Evolutionary conservation across 2,888 invertebrate genomes (phyloP).

Genomic region (Hartigia nigra): DNA sequence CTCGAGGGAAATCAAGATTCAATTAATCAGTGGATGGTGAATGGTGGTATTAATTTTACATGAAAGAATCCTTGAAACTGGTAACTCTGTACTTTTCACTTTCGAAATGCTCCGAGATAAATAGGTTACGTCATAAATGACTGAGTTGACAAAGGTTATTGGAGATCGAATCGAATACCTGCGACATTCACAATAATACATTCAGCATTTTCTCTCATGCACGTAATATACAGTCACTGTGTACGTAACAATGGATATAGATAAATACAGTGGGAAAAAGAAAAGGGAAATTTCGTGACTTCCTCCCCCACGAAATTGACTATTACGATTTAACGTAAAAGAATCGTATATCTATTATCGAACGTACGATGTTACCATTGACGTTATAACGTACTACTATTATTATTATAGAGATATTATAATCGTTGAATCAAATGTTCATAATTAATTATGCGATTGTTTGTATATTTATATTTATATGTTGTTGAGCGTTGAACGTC

Average conservation of each 20-base stretch:
- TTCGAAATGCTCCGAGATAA: not conserved
- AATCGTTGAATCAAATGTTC: conserved; percentile 34
- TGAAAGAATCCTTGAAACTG: not conserved
- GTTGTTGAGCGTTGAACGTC: conserved; percentile 39
- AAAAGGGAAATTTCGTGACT: too few species aligned
- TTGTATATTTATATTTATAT: conserved; percentile 44
- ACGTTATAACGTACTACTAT: not conserved
- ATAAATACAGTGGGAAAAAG: not conserved
- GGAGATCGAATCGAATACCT: conserved; percentile 24
- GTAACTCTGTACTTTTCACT: not conserved
- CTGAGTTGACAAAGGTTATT: too few species aligned
- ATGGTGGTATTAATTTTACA: too few species aligned
- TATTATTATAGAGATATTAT: conserved; percentile 12
- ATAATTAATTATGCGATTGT: conserved; percentile 40
- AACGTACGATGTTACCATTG: conserved; percentile 6
- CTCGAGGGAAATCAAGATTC: not conserved
- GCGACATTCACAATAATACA: conserved; percentile 41
- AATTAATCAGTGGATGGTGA: not conserved
- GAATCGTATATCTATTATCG: not conserved
- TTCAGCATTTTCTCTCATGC: conserved; percentile 14
- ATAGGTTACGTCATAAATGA: not conserved
- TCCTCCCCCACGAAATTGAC: not conserved
- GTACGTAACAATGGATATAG: not conserved
- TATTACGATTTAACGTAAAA: not conserved
- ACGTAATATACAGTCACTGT: conserved; percentile 12